Evolutionary conservation across 2,888 invertebrate genomes (phyloP), one percentile per base, ranked within the genome.

Genomic region (Margaritifera margaritifera): DNA sequence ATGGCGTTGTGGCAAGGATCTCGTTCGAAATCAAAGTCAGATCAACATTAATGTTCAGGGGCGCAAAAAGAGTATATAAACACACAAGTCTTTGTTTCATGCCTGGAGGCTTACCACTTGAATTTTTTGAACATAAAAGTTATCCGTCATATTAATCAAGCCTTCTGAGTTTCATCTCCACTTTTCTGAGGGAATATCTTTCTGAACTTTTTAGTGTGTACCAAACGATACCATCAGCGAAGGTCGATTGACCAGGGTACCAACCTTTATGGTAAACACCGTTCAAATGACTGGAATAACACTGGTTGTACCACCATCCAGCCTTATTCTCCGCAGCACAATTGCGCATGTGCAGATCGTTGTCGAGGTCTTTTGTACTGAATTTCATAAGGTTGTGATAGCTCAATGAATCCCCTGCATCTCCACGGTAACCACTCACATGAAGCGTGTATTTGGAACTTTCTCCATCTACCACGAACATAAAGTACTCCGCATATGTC

Each of bases 251-350:
- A 6, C 77, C 69, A 52, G 81, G 80, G 72, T 87, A 86, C 84
- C 86, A 85, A 18, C 86, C 86, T 22, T 79, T 80, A 64, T 84
- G 87, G 80, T 87, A 89, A 42, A 86, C 77, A 19, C 89, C 89
- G 75, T 89, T 89, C 57, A 89, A 80, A 68, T 88, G 83, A 68
- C 84, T 81, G 60, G 80, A 80, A 77, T 83, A 87, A 68, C 89
- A 88, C 24, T 80, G 81, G 69, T 86, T 82, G 76, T 84, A 89
- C 89, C 89, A 89, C 89, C 89, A 89, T 6, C 89, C 89, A 2
- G 84, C 84, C 69, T 87, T 87, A 79, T 86, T 85, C 55, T 88
- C 88, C 1, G 79, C 83, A 1, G 88, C 89, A 69, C 89, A 89
- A 77, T 88, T 86, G 18, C 86, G 79, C 64, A 78, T 80, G 72